phyloP scores from a whole-genome alignment of 2,113 vertebrate species.

The Chamaetylas fuelleborni region DNA sequence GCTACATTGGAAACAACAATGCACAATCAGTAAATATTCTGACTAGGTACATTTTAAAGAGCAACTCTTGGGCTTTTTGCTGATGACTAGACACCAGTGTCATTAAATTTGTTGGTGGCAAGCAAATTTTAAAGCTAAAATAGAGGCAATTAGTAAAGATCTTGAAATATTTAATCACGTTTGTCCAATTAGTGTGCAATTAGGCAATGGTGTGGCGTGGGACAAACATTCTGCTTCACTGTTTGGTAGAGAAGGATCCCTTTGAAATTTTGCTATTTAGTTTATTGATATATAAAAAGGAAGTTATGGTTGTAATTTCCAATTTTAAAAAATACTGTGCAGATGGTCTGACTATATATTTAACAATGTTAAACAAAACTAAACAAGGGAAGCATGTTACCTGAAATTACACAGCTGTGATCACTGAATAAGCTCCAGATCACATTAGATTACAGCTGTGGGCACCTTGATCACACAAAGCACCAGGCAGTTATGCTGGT shows the following conservation, averaged over 20 bases:
- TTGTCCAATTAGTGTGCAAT: slow-evolving; percentile 99
- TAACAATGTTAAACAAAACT: slow-evolving; percentile 86
- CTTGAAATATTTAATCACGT: slow-evolving; percentile 99
- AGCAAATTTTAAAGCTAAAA: slow-evolving; percentile 98
- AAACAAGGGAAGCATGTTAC: slow-evolving; percentile 85
- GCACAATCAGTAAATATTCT: slow-evolving; percentile 89
- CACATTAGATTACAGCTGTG: slow-evolving; percentile 81
- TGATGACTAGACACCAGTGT: slow-evolving; percentile 89
- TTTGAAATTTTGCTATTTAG: slow-evolving; percentile 86
- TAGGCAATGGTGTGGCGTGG: slow-evolving; percentile 94
- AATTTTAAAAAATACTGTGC: slow-evolving; percentile 86
- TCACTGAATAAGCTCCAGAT: slow-evolving; percentile 80
- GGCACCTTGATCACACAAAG: slow-evolving; percentile 60
- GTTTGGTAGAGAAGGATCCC: slow-evolving; percentile 86
- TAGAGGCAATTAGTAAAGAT: slow-evolving; percentile 99
- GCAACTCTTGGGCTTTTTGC: slow-evolving; percentile 88
- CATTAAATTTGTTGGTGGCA: slow-evolving; percentile 90
- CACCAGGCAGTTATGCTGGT: slow-evolving; percentile 23
- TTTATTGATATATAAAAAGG: slow-evolving; percentile 90
- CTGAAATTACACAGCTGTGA: slow-evolving; percentile 86
- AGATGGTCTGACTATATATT: slow-evolving; percentile 88
- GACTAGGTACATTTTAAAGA: slow-evolving; percentile 89
- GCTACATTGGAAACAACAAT: slow-evolving; percentile 88
- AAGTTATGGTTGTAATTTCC: slow-evolving; percentile 88
- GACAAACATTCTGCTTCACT: slow-evolving; percentile 88